Conservation (phyloP, 2,888 invertebrate species). For the Podabrus alpinus region DNA sequence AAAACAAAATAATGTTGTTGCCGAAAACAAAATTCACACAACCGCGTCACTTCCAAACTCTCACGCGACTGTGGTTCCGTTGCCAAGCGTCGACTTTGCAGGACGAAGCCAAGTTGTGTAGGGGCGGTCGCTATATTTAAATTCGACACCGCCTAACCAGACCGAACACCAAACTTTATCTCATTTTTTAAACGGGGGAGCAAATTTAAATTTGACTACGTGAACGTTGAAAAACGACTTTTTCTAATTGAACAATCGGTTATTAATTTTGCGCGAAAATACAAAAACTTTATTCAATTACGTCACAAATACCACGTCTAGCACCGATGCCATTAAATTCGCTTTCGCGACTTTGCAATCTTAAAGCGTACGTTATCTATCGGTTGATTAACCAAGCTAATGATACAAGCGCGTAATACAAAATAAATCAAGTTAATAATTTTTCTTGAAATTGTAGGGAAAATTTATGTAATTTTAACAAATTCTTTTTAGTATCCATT, state of each 20-base stretch:
- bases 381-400: not conserved
- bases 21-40: not conserved
- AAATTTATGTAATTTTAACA: no score
- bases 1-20: not conserved
- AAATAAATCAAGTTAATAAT: not conserved
- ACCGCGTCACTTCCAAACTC: conserved; percentile 13
- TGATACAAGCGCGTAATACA: not conserved
- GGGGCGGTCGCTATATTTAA: conserved; percentile 32
- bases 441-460: no score
- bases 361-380: not conserved
- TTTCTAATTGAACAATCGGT: not conserved
- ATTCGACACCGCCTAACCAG: conserved; percentile 7
- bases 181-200: not conserved
- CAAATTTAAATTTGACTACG: not conserved
- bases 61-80: conserved; percentile 27
- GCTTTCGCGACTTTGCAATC: not conserved
- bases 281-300: not conserved
- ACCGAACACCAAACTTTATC: not conserved
- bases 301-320: not conserved
- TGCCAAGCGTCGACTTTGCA: conserved; percentile 32
- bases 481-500: no score
- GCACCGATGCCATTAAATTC: no score
- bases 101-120: conserved; percentile 26
- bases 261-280: not conserved
- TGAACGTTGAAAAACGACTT: not conserved